These are phyloP conservation scores for Morone saxatilis DNA, from an alignment of 2,113 vertebrate genomes.

Conservation along the genomic window DNA sequence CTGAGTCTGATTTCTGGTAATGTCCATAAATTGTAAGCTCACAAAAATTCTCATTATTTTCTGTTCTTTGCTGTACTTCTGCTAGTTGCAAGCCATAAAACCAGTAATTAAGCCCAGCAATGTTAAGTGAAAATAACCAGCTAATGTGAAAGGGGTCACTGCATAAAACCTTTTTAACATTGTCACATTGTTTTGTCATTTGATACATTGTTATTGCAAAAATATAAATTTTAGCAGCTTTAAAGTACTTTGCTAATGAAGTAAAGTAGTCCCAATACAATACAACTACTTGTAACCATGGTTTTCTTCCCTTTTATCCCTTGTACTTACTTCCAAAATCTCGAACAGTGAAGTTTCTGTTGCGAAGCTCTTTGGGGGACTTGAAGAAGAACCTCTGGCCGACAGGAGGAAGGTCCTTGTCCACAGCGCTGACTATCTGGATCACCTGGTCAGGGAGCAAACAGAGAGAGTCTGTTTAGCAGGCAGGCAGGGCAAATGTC, in stretches of 20 bases:
- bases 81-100: no score
- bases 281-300: not conserved
- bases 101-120: no score
- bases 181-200: not conserved
- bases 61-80: no score
- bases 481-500: no score
- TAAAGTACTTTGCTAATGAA: not conserved
- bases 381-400: slow-evolving; percentile 93
- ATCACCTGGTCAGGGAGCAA: slow-evolving; percentile 86
- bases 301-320: not conserved
- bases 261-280: no score
- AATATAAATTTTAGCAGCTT: not conserved
- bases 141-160: no score
- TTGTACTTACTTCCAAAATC: slow-evolving; percentile 94
- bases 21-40: no score
- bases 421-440: slow-evolving; percentile 89
- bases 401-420: slow-evolving; percentile 89
- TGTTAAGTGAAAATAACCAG: no score
- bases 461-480: not conserved
- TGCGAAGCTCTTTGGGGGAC: slow-evolving; percentile 87
- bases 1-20: no score
- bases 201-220: not conserved
- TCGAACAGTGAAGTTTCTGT: slow-evolving; percentile 94
- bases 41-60: no score
- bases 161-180: no score